phyloP scores from a whole-genome alignment of 2,888 invertebrate genomes.

The Drosophila mimetica region DNA sequence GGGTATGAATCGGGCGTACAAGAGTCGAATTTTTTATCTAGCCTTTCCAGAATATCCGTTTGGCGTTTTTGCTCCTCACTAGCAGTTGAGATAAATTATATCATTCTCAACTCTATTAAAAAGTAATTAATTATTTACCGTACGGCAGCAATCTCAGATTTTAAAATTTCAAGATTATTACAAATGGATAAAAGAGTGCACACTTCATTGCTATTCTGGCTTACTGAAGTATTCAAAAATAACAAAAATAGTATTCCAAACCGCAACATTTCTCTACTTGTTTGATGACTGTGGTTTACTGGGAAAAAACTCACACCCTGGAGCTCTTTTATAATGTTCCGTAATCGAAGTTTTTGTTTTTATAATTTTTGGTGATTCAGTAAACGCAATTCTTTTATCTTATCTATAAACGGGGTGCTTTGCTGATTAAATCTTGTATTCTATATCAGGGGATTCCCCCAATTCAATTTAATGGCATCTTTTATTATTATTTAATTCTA shows the following conservation, averaged over 20 bases:
- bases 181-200: background rate
- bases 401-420: no score
- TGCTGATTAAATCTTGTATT: no score
- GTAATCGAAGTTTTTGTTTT: background rate
- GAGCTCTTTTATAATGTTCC: background rate
- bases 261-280: background rate
- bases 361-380: background rate
- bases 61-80: background rate
- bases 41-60: background rate
- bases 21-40: background rate
- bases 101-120: no score
- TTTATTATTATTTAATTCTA: no score
- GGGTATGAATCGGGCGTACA: background rate
- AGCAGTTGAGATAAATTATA: background rate
- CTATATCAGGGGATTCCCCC: no score
- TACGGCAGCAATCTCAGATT: background rate
- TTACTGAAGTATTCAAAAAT: background rate
- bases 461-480: no score
- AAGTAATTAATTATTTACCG: no score
- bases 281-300: background rate
- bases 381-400: no score
- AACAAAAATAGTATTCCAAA: background rate
- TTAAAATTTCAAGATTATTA: background rate
- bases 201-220: background rate
- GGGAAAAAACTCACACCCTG: background rate